A percentile compares a stretch with the other conserved stretches of the same genome.
Conservation (phyloP, 1,140 invertebrate genomes). For the Atta cephalotes region DNA sequence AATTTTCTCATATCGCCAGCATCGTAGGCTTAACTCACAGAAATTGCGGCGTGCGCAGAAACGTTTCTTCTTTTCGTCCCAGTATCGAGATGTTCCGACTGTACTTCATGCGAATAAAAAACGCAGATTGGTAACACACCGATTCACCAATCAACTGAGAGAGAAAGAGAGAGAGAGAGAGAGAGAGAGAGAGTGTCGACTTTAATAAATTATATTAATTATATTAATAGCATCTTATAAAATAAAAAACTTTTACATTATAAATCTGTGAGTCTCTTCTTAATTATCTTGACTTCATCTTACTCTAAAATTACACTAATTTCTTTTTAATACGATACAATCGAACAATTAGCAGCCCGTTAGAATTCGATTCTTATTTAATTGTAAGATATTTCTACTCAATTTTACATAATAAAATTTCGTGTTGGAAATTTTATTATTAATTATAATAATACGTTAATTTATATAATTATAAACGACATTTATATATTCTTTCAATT, state of each 20-base stretch:
- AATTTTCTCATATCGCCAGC: conserved; percentile 37
- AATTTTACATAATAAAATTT: not conserved
- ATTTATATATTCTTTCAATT: not conserved
- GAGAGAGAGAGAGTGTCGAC: not conserved
- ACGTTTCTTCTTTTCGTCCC: conserved; percentile 8
- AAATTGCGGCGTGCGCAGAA: conserved; percentile 9
- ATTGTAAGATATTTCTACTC: not conserved
- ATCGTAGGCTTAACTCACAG: conserved; percentile 21
- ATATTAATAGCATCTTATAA: not conserved
- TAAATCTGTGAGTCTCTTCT: not conserved
- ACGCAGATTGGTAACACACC: not conserved
- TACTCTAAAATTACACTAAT: not conserved
- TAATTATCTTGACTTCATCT: not conserved
- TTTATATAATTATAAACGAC: not conserved
- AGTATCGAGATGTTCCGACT: not conserved
- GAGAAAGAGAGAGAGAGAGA: too few species aligned
- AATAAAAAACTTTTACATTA: not conserved
- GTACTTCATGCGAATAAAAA: not conserved
- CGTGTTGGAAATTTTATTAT: too few species aligned
- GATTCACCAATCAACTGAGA: not conserved
- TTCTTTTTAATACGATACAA: not conserved
- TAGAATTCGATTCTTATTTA: not conserved
- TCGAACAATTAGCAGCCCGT: not conserved
- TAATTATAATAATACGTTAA: not conserved
- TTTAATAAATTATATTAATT: not conserved